Base-by-base conservation (phyloP, 2,888 invertebrate species). In the Drosophila limbata region DNA sequence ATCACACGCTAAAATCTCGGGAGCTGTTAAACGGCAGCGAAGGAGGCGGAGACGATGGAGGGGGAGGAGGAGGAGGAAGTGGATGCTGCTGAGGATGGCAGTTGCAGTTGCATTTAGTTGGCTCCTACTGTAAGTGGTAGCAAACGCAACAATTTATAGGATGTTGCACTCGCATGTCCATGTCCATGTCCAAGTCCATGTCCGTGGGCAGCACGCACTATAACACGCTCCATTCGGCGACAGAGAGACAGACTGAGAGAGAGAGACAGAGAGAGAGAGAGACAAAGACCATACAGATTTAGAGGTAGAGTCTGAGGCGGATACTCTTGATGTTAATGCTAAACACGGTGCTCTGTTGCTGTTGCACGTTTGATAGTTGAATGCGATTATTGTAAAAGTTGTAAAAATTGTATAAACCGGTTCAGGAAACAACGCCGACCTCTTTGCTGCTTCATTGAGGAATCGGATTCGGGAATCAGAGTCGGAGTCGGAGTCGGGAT, bases 141-240 rank as follows among this genome's bases (percentile, higher is more conserved):
- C 85, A 75, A 69, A 73, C 33, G 68, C 81, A 75, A 81, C 81
- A 85, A 85, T 85, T 85, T 85, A 84, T 84, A 77, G 81, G 85
- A 75, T 87, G 80, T 75, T 77, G 77, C 73, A 61, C 62, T 69
- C 57, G 75, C 74, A 79, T 79, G 84, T 77, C 73, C 86, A 74
- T 83, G 80, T 72, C 82, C 74, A 79, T 80, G 81, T 75, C 73
- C 81, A 65, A 70, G 71, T 61, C 53, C 77, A 68, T 68, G 77
- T 66, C 71, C 55, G 63, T 63, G 63, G 56, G 79, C 75, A 81
- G 79, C 88, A 85, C 81, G 88, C 86, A 84, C 79, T 77, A 37
- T 61, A 63, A 75, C 84, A 79, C 82, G 79, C 76, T 71, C 76
- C 65, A 60, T 28, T 39, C 39, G 47, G 19, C 19, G 42, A 11